phyloP scores from a whole-genome alignment of 2,888 invertebrate genomes.

The Microchrysa polita region DNA sequence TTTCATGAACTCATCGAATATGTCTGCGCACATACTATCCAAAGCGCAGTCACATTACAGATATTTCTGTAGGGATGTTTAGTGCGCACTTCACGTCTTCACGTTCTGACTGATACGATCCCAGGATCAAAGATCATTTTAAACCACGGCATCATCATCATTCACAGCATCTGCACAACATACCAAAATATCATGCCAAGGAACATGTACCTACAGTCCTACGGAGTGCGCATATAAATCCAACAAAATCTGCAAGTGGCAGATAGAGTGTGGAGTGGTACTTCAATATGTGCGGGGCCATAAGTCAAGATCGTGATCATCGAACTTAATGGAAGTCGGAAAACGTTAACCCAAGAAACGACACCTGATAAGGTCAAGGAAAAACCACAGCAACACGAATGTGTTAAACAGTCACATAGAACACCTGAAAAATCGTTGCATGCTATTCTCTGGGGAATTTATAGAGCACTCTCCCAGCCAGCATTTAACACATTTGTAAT shows the following conservation, averaged over 20 bases:
- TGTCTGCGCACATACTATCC: background rate
- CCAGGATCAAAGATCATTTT: constrained; percentile 35
- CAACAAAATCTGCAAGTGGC: constrained; percentile 12
- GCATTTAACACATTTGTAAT: too few relatives aligned
- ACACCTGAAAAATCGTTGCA: constrained; percentile 46
- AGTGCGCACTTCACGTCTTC: constrained; percentile 10
- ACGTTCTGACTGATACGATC: constrained; percentile 21
- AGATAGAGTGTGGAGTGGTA: constrained; percentile 23
- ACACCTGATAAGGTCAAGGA: constrained; percentile 51
- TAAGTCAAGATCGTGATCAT: constrained; percentile 49
- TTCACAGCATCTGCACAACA: background rate
- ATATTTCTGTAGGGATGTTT: background rate
- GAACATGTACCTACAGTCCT: too few relatives aligned
- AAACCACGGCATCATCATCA: background rate
- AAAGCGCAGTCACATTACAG: background rate
- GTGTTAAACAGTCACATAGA: constrained; percentile 44
- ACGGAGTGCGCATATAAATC: constrained; percentile 2
- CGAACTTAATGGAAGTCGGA: constrained; percentile 47
- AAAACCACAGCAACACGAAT: constrained; percentile 46
- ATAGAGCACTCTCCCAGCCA: constrained; percentile 43
- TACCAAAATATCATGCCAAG: background rate
- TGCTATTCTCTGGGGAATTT: background rate
- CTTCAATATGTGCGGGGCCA: constrained; percentile 38
- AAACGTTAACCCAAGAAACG: constrained; percentile 48
- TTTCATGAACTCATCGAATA: constrained; percentile 1